These are phyloP conservation scores for Drosophila lini DNA, from an alignment of 1,140 invertebrate species.

Conservation along the genomic window DNA sequence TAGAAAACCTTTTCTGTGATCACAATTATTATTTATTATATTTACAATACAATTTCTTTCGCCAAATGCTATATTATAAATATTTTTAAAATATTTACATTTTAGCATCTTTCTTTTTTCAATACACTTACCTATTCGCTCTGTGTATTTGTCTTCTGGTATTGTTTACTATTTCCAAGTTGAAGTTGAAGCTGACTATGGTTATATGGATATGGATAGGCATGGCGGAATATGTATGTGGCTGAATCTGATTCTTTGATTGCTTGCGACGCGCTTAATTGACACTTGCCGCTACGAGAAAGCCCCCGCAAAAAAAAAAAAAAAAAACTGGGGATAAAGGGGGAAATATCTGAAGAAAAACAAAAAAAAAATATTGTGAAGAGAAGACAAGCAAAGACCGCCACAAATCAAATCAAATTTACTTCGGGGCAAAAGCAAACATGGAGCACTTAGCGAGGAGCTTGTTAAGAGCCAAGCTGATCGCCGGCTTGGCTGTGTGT, in stretches of 20 bases:
- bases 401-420: constrained; percentile 45
- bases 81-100: background rate
- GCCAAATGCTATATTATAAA: too few species aligned
- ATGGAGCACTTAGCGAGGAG: constrained; percentile 39
- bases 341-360: background rate
- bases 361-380: background rate
- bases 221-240: constrained; percentile 37
- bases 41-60: background rate
- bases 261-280: constrained; percentile 65
- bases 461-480: constrained; percentile 27
- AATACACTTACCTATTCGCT: background rate
- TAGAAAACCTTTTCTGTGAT: background rate
- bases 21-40: background rate
- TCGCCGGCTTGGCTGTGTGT: constrained; percentile 11
- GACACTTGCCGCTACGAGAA: constrained; percentile 54
- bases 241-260: constrained; percentile 55
- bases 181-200: constrained; percentile 2
- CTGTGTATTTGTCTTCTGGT: constrained; percentile 16
- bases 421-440: constrained; percentile 36
- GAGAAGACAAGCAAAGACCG: constrained; percentile 1
- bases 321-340: constrained; percentile 1
- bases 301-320: constrained; percentile 58
- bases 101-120: too few species aligned
- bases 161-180: constrained; percentile 14
- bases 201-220: constrained; percentile 5